Conservation (phyloP, 2,888 invertebrate species). For the Branchipolynoe longqiensis region DNA sequence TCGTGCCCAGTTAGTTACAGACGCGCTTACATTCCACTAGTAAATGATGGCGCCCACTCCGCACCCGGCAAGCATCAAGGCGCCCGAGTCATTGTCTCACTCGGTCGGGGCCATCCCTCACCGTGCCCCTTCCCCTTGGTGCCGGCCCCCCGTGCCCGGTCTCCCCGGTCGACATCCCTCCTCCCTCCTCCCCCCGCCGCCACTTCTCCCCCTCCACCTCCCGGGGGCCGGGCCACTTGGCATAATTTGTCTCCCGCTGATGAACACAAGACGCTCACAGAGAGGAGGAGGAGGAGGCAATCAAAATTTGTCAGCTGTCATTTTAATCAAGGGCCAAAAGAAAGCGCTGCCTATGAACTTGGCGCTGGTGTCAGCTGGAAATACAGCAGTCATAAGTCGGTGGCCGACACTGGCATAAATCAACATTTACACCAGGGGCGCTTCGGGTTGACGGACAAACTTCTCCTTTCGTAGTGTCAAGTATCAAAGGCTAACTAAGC, state of each 20-base stretch:
- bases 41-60: constrained; percentile 47
- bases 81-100: constrained; percentile 41
- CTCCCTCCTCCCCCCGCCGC: neutral
- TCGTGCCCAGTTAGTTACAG: constrained; percentile 39
- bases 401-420: constrained; percentile 14
- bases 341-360: constrained; percentile 38
- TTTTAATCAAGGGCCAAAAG: constrained; percentile 43
- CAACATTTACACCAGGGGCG: constrained; percentile 39
- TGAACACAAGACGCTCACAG: constrained; percentile 47
- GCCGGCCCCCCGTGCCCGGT: neutral
- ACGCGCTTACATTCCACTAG: constrained; percentile 51
- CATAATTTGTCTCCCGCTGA: constrained; percentile 53
- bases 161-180: neutral
- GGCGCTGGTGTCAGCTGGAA: constrained; percentile 19
- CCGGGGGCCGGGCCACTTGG: no score
- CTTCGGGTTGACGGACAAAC: neutral
- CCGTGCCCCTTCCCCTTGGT: no score
- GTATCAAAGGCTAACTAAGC: constrained; percentile 38
- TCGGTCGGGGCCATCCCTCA: constrained; percentile 34
- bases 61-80: constrained; percentile 17
- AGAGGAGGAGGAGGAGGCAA: constrained; percentile 20
- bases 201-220: no score
- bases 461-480: constrained; percentile 21
- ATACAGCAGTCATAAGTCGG: constrained; percentile 42
- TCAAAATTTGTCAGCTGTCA: constrained; percentile 58